Conservation (phyloP, 1,140 invertebrate genomes). For the Drosophila seguyi region DNA sequence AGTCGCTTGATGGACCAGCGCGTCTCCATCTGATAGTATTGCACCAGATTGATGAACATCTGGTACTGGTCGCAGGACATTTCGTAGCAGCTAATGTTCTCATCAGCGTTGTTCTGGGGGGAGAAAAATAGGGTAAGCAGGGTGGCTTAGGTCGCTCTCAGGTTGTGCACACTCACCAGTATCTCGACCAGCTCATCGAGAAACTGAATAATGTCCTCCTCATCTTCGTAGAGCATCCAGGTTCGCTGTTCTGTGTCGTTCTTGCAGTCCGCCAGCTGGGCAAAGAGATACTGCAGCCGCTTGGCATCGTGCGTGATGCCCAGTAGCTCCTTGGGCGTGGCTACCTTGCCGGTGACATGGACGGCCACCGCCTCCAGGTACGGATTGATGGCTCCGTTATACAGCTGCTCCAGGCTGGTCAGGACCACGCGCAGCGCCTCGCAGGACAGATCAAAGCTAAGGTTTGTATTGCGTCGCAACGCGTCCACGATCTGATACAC, state of each 20-base stretch:
- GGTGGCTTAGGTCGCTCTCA: too few relatives aligned
- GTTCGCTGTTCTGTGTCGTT: constrained; percentile 97
- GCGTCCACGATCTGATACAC: constrained; percentile 91
- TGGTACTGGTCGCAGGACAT: constrained; percentile 91
- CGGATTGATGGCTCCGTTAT: constrained; percentile 87
- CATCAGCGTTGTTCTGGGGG: constrained; percentile 93
- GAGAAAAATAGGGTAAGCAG: constrained; percentile 29
- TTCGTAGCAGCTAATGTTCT: constrained; percentile 91
- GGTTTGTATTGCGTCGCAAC: constrained; percentile 92
- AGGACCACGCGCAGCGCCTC: constrained; percentile 93
- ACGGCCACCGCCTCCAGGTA: constrained; percentile 86
- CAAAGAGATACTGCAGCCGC: constrained; percentile 92
- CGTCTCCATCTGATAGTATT: constrained; percentile 97
- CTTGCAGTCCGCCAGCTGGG: constrained; percentile 93
- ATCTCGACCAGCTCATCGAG: constrained; percentile 94
- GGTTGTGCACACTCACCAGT: constrained; percentile 87
- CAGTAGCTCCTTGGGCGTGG: constrained; percentile 81
- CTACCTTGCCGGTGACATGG: constrained; percentile 81
- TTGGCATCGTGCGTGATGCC: constrained; percentile 91
- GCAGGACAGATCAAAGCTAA: constrained; percentile 94
- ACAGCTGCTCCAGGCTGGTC: constrained; percentile 88
- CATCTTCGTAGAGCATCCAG: constrained; percentile 97
- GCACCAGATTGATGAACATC: constrained; percentile 91
- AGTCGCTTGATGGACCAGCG: constrained; percentile 92
- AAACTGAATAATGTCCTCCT: constrained; percentile 93